Base-by-base conservation (phyloP, 2,888 invertebrate genomes). In the Rhagophthalmus giganteus region DNA sequence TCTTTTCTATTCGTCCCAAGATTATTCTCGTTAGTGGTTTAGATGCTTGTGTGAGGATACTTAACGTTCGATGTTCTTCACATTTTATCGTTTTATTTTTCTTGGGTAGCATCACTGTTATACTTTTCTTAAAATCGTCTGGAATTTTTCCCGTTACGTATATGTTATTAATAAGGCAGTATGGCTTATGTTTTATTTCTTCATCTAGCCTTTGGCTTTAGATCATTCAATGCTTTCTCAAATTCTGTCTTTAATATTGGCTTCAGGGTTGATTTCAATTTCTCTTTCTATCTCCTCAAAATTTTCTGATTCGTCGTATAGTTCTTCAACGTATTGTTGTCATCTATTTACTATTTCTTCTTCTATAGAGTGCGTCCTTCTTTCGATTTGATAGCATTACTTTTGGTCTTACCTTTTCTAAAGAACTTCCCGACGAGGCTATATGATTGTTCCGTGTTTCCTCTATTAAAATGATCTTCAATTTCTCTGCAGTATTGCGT, bases 71-170 rank as follows among this genome's bases (percentile, higher is more conserved):
- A 10, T 34, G 8, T 34, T 15, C 34, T n/a, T 35, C 35, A 35
- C 24, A 24, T 35, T 35, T 35, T 24, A 34, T 35, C 24, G 24
- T 35, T 35, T 35, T 35, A 35, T 20, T 20, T 35, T 35, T 24
- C 24, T 35, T 35, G n/a, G n/a, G n/a, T n/a, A n/a, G n/a, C n/a
- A n/a, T n/a, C n/a, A n/a, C n/a, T n/a, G n/a, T 40, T 15, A 40
- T 9, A n/a, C 24, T 40, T 27, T 27, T 39, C 5, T 6, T 6
- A 28, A 28, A 27, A 15, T 39, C 39, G 2, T 39, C 9, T 5
- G 16, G 12, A 15, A 24, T 20, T 6, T 32, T 9, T 31, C 28
- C 39, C 5, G 14, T 39, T 9, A 4, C 25, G 9, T 20, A 39
- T 27, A 27, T 39, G 28, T n/a, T n/a, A 28, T 28, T 28, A 5